Evolutionary conservation across 2,797 vertebrate genomes (phyloP).

Genomic region (Enteromius paludinosus): DNA sequence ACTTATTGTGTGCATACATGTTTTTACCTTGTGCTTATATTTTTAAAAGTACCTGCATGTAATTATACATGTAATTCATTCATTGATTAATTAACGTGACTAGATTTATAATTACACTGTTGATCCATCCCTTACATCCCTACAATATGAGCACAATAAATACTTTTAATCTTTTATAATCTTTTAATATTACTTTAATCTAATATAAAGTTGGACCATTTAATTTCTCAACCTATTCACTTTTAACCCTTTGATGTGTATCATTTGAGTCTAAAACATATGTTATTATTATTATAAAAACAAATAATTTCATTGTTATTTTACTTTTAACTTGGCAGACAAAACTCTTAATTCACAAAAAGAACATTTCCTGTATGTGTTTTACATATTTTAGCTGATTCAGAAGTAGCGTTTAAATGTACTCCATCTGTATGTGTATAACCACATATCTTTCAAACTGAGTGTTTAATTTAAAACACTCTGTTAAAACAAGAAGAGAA

Average conservation of each 20-base stretch:
- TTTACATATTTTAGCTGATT: conserved; percentile 3
- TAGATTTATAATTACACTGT: neutral
- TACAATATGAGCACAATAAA: neutral
- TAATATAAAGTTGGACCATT: neutral
- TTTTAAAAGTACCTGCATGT: neutral
- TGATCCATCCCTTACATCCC: neutral
- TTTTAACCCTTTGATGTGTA: neutral
- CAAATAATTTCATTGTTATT: neutral
- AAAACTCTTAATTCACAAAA: neutral
- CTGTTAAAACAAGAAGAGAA: conserved; percentile 14
- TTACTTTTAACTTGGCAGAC: neutral
- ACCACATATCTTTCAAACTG: conserved; percentile 11
- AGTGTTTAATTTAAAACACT: conserved; percentile 33
- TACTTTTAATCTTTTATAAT: no score
- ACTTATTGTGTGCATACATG: neutral
- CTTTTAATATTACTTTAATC: no score
- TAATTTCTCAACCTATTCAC: neutral
- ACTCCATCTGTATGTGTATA: neutral
- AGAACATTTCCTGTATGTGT: neutral
- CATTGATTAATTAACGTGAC: no score
- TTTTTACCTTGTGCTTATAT: neutral
- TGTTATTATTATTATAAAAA: no score
- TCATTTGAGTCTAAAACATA: neutral
- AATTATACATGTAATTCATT: neutral
- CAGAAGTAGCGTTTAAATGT: neutral